Evolutionary conservation across 37 sponge, comb jelly and placozoan genomes (phyloP), one percentile per base, ranked within the genome.

Genomic region (Amphimedon queenslandica): DNA sequence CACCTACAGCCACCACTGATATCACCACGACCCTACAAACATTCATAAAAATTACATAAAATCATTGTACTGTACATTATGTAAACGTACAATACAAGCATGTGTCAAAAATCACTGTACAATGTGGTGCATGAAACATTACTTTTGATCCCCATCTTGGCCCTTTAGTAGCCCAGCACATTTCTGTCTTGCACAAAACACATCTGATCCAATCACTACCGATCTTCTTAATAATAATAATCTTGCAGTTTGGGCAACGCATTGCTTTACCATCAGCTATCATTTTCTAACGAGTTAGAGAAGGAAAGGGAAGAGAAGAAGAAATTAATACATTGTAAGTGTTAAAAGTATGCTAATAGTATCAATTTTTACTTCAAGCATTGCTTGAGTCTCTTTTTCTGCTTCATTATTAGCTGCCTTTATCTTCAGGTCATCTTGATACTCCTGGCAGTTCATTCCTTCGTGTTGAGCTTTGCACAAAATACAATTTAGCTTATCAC

Each of bases 151-250:
- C 96, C 96, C 96, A 91, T 35, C 96, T 82, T 18, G 86, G 86
- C 30, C 89, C 89, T 64, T 95, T 95, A 24, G 96, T 95, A 66
- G 92, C 96, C 96, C 96, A 95, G 81, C 96, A 95, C 20, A 95
- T 88, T 66, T 95, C 96, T 23, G 92, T 95, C 70, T 85, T 91
- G 34, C 96, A 95, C 88, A 94, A 76, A 71, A 73, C 81, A 43
- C 96, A 95, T 24, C 80, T 69, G 37, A 95, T 91, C 96, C 96
- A 95, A 60, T 95, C 96, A 85, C 96, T 92, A 20, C 96, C 96
- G 4, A 81, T 78, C 70, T 91, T 91, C 84, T 95, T 95, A 86
- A 84, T 89, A 3, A 95, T 90, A 42, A 95, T 85, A 16, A 95
- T 63, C 33, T 72, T 66, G 68, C 96, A 95, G 4, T 40, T 16